Percentiles rank a stretch among this genome's conserved stretches.
Conservation (phyloP, 1,140 invertebrate genomes). For the Cecropterus lyciades region DNA sequence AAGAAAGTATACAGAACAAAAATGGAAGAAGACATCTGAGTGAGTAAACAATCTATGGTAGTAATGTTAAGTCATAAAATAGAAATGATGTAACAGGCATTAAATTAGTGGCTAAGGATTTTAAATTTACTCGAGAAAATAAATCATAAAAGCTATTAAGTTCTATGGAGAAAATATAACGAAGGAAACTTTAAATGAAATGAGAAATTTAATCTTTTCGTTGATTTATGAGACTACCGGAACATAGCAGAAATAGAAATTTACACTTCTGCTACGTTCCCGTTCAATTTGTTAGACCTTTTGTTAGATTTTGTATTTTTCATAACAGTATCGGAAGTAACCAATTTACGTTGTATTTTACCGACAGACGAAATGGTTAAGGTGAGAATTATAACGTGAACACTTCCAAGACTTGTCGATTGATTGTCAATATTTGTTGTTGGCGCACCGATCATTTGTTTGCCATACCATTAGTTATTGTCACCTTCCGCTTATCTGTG, state of each 20-base stretch:
- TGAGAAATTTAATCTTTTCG: no score
- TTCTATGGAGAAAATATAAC: no score
- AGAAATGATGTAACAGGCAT: no score
- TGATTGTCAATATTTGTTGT: slow-evolving; percentile 43
- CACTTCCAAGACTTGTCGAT: slow-evolving; percentile 33
- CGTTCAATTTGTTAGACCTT: no score
- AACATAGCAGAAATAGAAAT: no score
- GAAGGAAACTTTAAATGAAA: no score
- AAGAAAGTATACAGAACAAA: slow-evolving; percentile 1
- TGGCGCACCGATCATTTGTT: slow-evolving; percentile 34
- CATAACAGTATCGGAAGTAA: slow-evolving; percentile 1
- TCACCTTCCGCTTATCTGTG: slow-evolving; percentile 43
- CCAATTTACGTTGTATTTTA: slow-evolving; percentile 4
- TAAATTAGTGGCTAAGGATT: no score
- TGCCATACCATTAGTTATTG: slow-evolving; percentile 46
- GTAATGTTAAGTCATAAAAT: slow-evolving; percentile 7
- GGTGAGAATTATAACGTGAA: slow-evolving; percentile 26
- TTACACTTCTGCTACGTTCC: no score
- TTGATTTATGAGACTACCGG: no score
- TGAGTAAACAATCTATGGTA: slow-evolving; percentile 6
- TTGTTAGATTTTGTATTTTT: not conserved
- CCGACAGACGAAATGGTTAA: slow-evolving; percentile 22
- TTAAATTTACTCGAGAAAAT: not conserved
- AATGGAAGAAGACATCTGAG: slow-evolving; percentile 8
- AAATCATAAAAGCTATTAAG: not conserved